Evolutionary conservation across 2,888 invertebrate genomes (phyloP).

Genomic region (Glyphotaelius pellucidus): DNA sequence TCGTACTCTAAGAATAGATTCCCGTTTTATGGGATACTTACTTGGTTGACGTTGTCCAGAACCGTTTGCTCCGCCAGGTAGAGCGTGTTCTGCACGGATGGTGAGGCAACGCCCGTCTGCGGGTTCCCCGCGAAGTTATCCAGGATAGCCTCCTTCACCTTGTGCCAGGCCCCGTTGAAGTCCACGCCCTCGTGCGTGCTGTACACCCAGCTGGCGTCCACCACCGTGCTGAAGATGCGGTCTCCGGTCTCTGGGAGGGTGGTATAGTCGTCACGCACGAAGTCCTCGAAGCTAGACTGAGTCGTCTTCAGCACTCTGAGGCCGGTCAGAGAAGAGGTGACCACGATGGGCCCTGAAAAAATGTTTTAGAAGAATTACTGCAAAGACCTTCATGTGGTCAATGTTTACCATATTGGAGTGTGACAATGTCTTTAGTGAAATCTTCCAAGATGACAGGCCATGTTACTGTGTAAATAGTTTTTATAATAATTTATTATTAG

Average conservation of each 20-base stretch:
- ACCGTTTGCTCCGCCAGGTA: constrained; percentile 84
- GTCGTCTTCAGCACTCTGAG: constrained; percentile 88
- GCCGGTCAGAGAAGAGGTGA: constrained; percentile 83
- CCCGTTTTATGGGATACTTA: constrained; percentile 69
- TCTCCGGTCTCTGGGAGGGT: constrained; percentile 86
- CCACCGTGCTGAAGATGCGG: constrained; percentile 86
- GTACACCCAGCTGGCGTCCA: constrained; percentile 86
- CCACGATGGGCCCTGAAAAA: constrained; percentile 75
- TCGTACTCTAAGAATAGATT: background rate
- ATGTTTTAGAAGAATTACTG: background rate
- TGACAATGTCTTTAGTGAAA: no score
- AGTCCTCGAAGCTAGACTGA: constrained; percentile 88
- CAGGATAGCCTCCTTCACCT: constrained; percentile 83
- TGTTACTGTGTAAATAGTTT: background rate
- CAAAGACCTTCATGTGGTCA: background rate
- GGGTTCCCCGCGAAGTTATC: constrained; percentile 88
- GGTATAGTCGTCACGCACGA: constrained; percentile 87
- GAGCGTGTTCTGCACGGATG: constrained; percentile 88
- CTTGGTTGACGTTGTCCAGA: constrained; percentile 83
- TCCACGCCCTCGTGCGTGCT: constrained; percentile 81
- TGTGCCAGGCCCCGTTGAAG: constrained; percentile 84
- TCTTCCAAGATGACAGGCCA: background rate
- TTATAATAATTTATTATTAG: no score
- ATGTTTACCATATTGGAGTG: background rate
- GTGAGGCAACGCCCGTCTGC: constrained; percentile 83